Percentiles rank a stretch among this genome's conserved stretches.
Evolutionary conservation across 2,113 vertebrate species (phyloP).

Genomic region (Spea bombifrons): DNA sequence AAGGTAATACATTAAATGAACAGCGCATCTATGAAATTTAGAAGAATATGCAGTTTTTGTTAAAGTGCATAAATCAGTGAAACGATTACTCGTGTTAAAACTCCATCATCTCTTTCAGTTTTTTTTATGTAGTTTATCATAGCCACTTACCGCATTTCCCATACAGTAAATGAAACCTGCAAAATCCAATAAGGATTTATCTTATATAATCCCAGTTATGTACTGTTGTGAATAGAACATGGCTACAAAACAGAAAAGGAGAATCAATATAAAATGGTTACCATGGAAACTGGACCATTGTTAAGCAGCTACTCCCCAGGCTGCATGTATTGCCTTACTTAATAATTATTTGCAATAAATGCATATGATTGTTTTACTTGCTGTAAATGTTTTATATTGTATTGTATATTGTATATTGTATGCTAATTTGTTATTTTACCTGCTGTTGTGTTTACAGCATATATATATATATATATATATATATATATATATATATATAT

Average conservation of each 20-base stretch:
- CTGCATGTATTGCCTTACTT: constrained; percentile 2
- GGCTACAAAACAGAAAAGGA: neutral
- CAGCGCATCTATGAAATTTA: too few species aligned
- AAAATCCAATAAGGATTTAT: neutral
- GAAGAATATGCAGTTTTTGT: too few species aligned
- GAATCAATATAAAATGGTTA: neutral
- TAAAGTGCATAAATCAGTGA: too few species aligned
- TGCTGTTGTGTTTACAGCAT: neutral
- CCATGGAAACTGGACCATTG: neutral
- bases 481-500: too few species aligned
- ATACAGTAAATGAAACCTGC: too few species aligned
- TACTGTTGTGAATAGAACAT: neutral
- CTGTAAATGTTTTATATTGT: neutral
- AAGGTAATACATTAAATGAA: too few species aligned
- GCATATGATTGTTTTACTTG: neutral
- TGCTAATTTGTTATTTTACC: neutral
- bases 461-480: neutral
- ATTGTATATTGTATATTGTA: neutral
- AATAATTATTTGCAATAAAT: constrained; percentile 1
- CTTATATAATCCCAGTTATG: neutral
- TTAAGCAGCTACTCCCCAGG: neutral
- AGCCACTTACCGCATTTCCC: too few species aligned
- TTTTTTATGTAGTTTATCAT: too few species aligned
- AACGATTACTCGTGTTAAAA: too few species aligned
- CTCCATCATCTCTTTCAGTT: too few species aligned